These are phyloP conservation scores for Agapetus fuscipes DNA, from an alignment of 2,888 invertebrate genomes.

Conservation along the genomic window DNA sequence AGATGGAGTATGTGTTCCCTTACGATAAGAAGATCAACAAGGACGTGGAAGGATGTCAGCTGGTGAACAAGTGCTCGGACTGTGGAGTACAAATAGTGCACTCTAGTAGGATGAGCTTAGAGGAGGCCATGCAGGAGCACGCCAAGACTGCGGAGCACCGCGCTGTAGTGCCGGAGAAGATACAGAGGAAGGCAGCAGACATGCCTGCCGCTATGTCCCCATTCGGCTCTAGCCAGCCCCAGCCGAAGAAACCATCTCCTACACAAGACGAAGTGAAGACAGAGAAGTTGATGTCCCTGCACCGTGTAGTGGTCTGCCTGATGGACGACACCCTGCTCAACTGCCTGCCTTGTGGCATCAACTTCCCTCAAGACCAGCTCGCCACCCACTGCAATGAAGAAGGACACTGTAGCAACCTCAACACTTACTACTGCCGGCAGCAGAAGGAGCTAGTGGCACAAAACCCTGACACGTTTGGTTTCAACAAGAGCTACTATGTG, in stretches of 20 bases:
- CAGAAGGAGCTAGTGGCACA: constrained; percentile 13
- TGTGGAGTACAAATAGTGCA: constrained; percentile 11
- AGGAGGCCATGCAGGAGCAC: constrained; percentile 10
- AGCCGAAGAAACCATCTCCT: neutral
- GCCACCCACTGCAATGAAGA: constrained; percentile 7
- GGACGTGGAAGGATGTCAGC: constrained; percentile 1
- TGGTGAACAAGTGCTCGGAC: constrained; percentile 13
- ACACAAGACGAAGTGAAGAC: constrained; percentile 1
- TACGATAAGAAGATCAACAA: constrained; percentile 9
- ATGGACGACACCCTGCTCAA: constrained; percentile 13
- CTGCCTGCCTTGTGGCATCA: constrained; percentile 13
- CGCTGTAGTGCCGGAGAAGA: constrained; percentile 4
- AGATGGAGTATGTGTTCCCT: constrained; percentile 9
- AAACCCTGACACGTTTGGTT: constrained; percentile 16
- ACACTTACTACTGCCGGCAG: constrained; percentile 8
- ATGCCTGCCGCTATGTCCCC: no score
- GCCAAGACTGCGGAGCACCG: constrained; percentile 5
- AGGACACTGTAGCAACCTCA: constrained; percentile 11
- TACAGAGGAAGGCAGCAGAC: constrained; percentile 1
- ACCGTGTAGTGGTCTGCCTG: constrained; percentile 7
- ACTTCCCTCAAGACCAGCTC: constrained; percentile 5
- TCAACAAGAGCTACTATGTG: constrained; percentile 8
- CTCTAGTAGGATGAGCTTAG: constrained; percentile 4
- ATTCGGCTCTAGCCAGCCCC: neutral
- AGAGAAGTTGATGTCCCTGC: constrained; percentile 4